A percentile compares a stretch with the other conserved stretches of the same genome.
These are phyloP conservation scores for Eupeodes latifasciatus DNA, from an alignment of 2,888 invertebrate species.

Conservation along the genomic window DNA sequence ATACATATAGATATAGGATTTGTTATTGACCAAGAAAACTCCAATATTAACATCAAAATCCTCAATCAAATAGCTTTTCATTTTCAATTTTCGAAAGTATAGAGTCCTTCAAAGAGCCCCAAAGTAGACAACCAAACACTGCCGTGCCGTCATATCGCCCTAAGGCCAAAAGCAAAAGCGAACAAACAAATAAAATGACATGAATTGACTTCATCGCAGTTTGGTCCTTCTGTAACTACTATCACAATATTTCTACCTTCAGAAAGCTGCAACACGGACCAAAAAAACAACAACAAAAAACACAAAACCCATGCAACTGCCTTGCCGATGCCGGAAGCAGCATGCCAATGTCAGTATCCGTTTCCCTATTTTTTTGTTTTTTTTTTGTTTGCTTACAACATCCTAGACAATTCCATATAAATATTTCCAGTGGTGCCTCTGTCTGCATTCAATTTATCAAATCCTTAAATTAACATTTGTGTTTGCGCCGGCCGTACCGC, in stretches of 20 bases:
- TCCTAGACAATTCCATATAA: slow-evolving; percentile 45
- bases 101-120: slow-evolving; percentile 34
- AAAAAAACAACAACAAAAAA: neutral
- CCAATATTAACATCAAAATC: slow-evolving; percentile 62
- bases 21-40: slow-evolving; percentile 65
- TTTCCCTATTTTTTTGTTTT: slow-evolving; percentile 1
- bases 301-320: slow-evolving; percentile 20
- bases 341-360: slow-evolving; percentile 35
- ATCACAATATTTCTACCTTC: slow-evolving; percentile 20
- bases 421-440: slow-evolving; percentile 54
- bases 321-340: slow-evolving; percentile 22
- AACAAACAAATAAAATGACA: slow-evolving; percentile 66
- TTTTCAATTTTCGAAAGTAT: slow-evolving; percentile 51
- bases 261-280: slow-evolving; percentile 26
- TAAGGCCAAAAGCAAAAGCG: neutral
- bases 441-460: slow-evolving; percentile 74
- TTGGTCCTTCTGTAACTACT: slow-evolving; percentile 17
- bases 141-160: slow-evolving; percentile 24
- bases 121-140: slow-evolving; percentile 37
- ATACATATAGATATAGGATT: slow-evolving; percentile 32
- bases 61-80: slow-evolving; percentile 66
- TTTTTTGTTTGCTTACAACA: slow-evolving; percentile 28
- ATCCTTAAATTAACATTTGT: slow-evolving; percentile 73
- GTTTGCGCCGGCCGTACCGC: slow-evolving; percentile 26
- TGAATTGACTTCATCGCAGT: slow-evolving; percentile 35